A percentile compares a stretch with the other conserved stretches of the same genome.
Evolutionary conservation across 2,888 invertebrate species (phyloP).

Genomic region (Galerucella pusilla): DNA sequence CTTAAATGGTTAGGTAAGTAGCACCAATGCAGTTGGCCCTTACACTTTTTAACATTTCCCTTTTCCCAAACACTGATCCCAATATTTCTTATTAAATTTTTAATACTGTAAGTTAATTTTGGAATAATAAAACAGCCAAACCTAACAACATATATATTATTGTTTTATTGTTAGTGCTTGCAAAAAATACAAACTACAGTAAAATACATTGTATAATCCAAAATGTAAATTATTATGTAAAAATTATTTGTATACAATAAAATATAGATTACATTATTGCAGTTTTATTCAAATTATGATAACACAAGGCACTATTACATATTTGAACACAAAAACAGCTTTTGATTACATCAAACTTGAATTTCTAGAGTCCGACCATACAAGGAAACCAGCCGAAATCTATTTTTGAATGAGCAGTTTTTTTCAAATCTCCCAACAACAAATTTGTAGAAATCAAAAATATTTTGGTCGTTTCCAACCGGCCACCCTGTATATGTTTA

Average conservation of each 20-base stretch:
- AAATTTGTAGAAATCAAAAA: neutral
- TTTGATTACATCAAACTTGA: neutral
- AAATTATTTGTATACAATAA: neutral
- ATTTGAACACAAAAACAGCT: neutral
- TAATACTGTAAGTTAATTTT: too few relatives aligned
- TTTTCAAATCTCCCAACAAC: too few relatives aligned
- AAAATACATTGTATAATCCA: conserved; percentile 1
- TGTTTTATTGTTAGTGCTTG: too few relatives aligned
- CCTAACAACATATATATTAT: too few relatives aligned
- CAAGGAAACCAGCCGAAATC: neutral
- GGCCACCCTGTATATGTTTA: conserved; percentile 1
- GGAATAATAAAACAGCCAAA: too few relatives aligned
- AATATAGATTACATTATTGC: neutral
- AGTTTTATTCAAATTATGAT: neutral
- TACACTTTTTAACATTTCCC: too few relatives aligned
- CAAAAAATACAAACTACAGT: neutral
- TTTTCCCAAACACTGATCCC: too few relatives aligned
- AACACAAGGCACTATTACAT: neutral
- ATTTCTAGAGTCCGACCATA: neutral
- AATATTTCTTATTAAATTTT: too few relatives aligned
- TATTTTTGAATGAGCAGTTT: neutral
- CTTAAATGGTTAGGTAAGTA: too few relatives aligned
- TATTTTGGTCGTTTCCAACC: neutral
- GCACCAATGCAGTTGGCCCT: too few relatives aligned
- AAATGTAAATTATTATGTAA: neutral